Conservation (phyloP, 2,113 vertebrate genomes). For the Nycticebus coucang region DNA sequence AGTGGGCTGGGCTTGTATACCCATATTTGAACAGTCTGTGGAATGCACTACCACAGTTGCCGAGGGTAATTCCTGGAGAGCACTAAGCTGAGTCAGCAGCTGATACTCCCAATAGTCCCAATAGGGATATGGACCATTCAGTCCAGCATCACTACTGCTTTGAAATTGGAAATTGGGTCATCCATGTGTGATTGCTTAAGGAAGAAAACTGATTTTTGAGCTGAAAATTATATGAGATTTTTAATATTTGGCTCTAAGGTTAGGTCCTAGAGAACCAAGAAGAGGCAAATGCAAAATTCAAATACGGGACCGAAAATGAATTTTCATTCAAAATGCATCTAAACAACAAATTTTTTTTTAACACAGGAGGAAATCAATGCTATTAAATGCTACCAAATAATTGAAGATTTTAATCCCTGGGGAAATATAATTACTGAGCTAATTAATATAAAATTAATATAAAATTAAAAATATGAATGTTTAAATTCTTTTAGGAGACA, state of each 20-base stretch:
- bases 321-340: slow-evolving; percentile 19
- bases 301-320: neutral
- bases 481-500: neutral
- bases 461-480: neutral
- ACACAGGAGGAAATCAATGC: neutral
- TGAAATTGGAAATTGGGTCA: neutral
- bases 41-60: neutral
- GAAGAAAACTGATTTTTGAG: slow-evolving; percentile 8
- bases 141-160: neutral
- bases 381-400: slow-evolving; percentile 9
- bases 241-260: neutral
- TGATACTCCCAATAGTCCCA: neutral
- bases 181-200: neutral
- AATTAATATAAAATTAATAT: slow-evolving; percentile 13
- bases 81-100: neutral
- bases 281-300: neutral
- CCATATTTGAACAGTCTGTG: neutral
- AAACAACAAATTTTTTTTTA: neutral
- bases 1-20: neutral
- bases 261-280: neutral
- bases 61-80: neutral
- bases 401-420: neutral
- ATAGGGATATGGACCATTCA: neutral
- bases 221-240: neutral
- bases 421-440: slow-evolving; percentile 25